Base-by-base conservation (phyloP, 2,888 invertebrate genomes). In the Mechanitis mazaeus region DNA sequence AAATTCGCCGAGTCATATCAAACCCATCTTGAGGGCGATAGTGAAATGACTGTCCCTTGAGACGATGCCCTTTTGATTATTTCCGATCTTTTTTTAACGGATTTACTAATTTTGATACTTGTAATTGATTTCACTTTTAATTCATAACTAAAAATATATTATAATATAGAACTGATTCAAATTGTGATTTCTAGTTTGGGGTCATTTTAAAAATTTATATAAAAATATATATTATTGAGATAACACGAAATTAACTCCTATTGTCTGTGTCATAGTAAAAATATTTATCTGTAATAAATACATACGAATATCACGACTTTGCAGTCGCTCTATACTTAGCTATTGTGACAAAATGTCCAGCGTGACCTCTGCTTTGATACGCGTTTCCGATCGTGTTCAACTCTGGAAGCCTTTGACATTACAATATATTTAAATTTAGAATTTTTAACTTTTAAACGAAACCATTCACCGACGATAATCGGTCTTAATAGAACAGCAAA, bases 1-100 rank as follows among this genome's bases (percentile, higher is more conserved):
- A 79, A 85, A 82, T 77, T 79, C 73, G 88, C 79, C 79, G 79
- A 86, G 86, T 88, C 88, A 89, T 83, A 84, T 81, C 79, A 79
- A 76, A 72, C 87, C 85, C 87, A 88, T 88, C 87, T 84, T 75
- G 68, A 76, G 78, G 79, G 80, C 58, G 76, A 69, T 68, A 74
- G 78, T 75, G 73, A 77, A 74, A 79, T 74, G 77, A 71, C 72
- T 68, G 78, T 80, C 85, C 78, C 82, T 72, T 64, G 82, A 79
- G 84, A 80, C 79, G 68, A 68, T 68, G 71, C 79, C 80, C 79
- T 76, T 72, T 77, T 79, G 80, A 84, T 84, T 82, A 85, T 81
- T 79, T 75, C 72, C 71, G 71, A 72, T 64, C 65, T 64, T 64
- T 20, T 61, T 54, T 11, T 42, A 9, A 42, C 54, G 61, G 72